Evolutionary conservation across 2,888 invertebrate genomes (phyloP), one percentile per base, ranked within the genome.

Genomic region (Drosophila neotestacea): DNA sequence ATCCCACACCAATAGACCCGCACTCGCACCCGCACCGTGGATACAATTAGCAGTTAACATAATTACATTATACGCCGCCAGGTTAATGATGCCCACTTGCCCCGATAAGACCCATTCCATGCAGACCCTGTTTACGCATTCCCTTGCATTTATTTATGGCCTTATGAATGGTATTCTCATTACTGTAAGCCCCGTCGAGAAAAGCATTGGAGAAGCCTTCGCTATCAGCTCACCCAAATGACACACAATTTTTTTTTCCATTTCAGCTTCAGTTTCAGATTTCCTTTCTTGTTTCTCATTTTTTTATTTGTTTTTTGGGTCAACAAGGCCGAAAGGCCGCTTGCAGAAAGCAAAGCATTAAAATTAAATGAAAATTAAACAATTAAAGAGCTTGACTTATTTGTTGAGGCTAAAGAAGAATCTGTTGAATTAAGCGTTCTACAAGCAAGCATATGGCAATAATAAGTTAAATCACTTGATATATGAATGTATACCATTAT

Each of bases 21-120:
- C 11, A 11, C 13, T 41, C 36, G 32, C 34, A 10, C 28, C 55
- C 46, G 36, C 46, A 39, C 42, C 48, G 55, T 72, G 39, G 61
- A 68, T 65, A 67, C 87, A 84, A 84, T 87, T 87, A 84, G 82
- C 88, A 76, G 82, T 74, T 79, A 69, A 66, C 67, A 69, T 77
- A 84, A 84, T 84, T 84, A 87, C 85, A 59, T 70, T 22, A 72
- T 44, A 63, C 62, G 80, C 73, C 82, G 73, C 74, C 69, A 82
- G 85, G 82, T 85, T 87, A 87, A 87, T 79, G 73, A 69, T 73
- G 66, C 52, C 81, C 70, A 73, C 79, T 86, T 81, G 70, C 59
- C 58, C 60, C 54, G 88, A 84, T 87, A 84, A 74, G 88, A 61
- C 34, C 54, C 54, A n/a, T 39, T 46, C 32, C 55, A 27, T 34